These are phyloP conservation scores for Theodoxus fluviatilis DNA, from an alignment of 2,888 invertebrate genomes.

Conservation along the genomic window DNA sequence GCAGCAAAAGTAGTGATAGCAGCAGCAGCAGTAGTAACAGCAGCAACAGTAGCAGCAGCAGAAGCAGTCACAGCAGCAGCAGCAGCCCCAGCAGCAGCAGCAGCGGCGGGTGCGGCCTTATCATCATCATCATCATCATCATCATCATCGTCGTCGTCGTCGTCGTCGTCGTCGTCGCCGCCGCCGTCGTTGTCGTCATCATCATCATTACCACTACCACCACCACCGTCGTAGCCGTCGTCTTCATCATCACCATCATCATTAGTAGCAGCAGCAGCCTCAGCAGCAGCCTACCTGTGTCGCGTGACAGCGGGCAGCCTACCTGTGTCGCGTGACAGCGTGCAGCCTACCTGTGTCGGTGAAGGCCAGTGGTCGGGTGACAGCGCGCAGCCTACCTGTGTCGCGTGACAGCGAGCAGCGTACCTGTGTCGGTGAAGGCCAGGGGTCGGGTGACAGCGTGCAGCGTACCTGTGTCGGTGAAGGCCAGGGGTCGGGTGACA, in stretches of 20 bases:
- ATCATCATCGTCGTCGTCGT: constrained; percentile 1
- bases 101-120: background rate
- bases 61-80: constrained; percentile 5
- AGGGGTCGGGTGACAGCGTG: constrained; percentile 61
- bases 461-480: too few relatives aligned
- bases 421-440: constrained; percentile 48
- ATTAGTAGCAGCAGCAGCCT: too few relatives aligned
- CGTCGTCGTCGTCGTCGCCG: constrained; percentile 17
- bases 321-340: too few relatives aligned
- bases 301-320: too few relatives aligned
- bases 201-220: constrained; percentile 14
- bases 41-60: constrained; percentile 12
- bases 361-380: constrained; percentile 57
- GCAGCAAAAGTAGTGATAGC: constrained; percentile 48
- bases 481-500: too few relatives aligned
- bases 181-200: constrained; percentile 18
- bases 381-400: too few relatives aligned
- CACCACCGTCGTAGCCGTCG: constrained; percentile 13
- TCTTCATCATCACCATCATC: too few relatives aligned
- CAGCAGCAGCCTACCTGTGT: too few relatives aligned
- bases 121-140: constrained; percentile 17
- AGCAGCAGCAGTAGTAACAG: constrained; percentile 7
- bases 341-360: too few relatives aligned
- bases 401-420: too few relatives aligned
- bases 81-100: constrained; percentile 12